Conservation (phyloP, 2,113 vertebrate species). For the Cochlearius cochlearius region DNA sequence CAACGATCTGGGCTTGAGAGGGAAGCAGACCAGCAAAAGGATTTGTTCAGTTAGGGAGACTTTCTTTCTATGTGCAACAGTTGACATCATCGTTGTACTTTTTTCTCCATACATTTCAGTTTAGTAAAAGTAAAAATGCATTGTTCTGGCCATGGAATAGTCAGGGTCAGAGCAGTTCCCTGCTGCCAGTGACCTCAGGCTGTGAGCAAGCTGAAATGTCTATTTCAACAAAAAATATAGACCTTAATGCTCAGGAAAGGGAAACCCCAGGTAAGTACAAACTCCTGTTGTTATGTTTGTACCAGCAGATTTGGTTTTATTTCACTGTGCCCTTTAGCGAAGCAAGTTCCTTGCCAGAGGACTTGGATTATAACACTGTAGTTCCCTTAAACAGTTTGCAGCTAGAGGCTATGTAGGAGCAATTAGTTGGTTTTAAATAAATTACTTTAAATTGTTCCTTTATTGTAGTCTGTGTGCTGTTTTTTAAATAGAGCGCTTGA, state of each 20-base stretch:
- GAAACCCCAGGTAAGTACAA: neutral
- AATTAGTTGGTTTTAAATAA: slow-evolving; percentile 53
- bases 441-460: slow-evolving; percentile 23
- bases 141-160: neutral
- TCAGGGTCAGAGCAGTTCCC: neutral
- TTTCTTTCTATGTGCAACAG: neutral
- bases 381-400: slow-evolving; percentile 2
- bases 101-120: neutral
- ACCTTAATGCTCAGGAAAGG: neutral
- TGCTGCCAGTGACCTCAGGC: neutral
- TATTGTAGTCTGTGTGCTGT: neutral
- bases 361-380: neutral
- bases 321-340: neutral
- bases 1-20: neutral
- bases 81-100: neutral
- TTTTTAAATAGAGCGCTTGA: neutral
- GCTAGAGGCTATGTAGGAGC: slow-evolving; percentile 29
- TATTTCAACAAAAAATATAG: neutral
- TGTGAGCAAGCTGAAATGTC: slow-evolving; percentile 23
- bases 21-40: neutral
- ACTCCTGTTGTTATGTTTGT: neutral
- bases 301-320: neutral
- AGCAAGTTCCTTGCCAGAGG: slow-evolving; percentile 10
- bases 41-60: neutral
- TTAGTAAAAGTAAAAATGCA: neutral